phyloP scores from a whole-genome alignment of 2,113 vertebrate species.

The Mastomys natalensis region DNA sequence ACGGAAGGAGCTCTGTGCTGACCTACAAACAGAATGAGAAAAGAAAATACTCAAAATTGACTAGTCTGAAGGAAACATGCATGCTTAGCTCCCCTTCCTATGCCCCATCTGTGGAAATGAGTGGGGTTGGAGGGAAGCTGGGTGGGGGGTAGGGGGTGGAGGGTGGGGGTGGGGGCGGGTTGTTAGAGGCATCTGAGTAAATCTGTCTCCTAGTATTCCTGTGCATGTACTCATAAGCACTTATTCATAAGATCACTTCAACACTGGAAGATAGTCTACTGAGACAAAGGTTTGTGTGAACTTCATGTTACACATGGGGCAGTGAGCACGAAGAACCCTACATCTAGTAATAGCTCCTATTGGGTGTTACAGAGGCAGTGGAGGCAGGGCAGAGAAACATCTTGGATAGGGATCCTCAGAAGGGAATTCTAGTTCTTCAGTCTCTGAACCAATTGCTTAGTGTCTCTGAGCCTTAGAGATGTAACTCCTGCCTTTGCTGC shows the following conservation, averaged over 20 bases:
- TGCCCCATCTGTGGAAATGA: not conserved
- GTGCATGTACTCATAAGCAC: not conserved
- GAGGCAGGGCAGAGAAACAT: not conserved
- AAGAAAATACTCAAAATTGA: conserved; percentile 60
- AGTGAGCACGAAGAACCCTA: too few species aligned
- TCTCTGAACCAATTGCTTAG: not conserved
- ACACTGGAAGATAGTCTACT: not conserved
- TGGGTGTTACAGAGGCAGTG: not conserved
- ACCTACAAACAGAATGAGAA: conserved; percentile 37
- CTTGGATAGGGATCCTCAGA: not conserved
- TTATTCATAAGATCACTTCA: not conserved
- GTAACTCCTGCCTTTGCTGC: not conserved
- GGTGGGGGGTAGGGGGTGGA: not conserved
- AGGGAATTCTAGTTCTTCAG: not conserved
- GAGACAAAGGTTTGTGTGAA: not conserved
- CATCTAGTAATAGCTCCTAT: not conserved
- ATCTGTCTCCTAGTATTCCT: not conserved
- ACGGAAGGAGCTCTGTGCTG: conserved; percentile 47
- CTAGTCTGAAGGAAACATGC: not conserved
- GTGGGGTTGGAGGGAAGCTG: not conserved
- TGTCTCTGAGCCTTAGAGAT: not conserved
- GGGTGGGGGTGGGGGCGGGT: too few species aligned
- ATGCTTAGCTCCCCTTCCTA: not conserved
- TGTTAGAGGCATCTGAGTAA: not conserved
- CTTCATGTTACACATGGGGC: not conserved